Base-by-base conservation (phyloP, 2,113 vertebrate genomes). In the Dryoscopus gambensis region DNA sequence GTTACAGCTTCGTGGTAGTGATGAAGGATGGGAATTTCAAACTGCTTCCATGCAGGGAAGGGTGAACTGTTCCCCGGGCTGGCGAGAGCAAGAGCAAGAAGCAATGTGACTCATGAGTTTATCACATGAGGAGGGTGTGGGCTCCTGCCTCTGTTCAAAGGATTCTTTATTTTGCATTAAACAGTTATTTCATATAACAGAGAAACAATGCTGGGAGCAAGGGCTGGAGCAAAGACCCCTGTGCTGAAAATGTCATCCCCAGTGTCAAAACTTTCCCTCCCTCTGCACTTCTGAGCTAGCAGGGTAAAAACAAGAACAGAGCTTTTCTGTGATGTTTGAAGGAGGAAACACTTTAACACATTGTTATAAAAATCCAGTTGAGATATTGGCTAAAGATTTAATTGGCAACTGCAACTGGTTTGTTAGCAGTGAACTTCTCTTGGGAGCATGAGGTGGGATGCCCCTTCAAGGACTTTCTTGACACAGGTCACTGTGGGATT, bases 121-220 rank as follows among this genome's bases (percentile, higher is more conserved):
- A 62, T 92, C 82, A 88, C 55, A 56, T 62, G 88, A 88, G 59
- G 44, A 53, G 82, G 57, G 85, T 85, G 94, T 83, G 74, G 84
- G 53, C 62, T 52, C 33, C 65, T 25, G 44, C 46, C 39, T 57
- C 42, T 69, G 40, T 46, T 94, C 67, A 94, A 94, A 96, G 82
- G 50, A 69, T 67, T 42, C 84, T 93, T 84, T 96, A 90, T 90
- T 94, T 95, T 57, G n/a, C 25, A 24, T 83, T 94, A 76, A 93
- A 88, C 12, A 18, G 33, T 65, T 84, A 50, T 83, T 94, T 93
- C 59, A n/a, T 35, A 7, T 22, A 83, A 46, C 23, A 65, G 57
- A n/a, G 64, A 79, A 94, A 86, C 55, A 93, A 33, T 13, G 46
- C 85, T 93, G 67, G 82, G 81, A 95, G 55, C 73, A 33, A 91